Base-by-base conservation (phyloP, 1,140 invertebrate genomes). In the Pteromalus puparum region DNA sequence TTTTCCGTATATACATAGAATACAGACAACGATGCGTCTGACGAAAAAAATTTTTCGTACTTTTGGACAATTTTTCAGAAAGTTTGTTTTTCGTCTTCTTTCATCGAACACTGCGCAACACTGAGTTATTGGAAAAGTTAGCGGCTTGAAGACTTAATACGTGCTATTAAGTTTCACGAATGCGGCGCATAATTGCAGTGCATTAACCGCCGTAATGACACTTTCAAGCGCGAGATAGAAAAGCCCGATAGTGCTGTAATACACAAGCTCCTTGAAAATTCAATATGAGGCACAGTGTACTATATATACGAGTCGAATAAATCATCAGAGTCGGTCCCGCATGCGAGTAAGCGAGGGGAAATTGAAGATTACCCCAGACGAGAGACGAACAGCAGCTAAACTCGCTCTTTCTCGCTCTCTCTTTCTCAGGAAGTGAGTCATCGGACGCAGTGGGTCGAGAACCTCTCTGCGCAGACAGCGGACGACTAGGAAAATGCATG, bases 401-500 rank as follows among this genome's bases (percentile, higher is more conserved):
- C 38, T 42, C 9, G 38, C 38, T 12, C 38, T 42, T 7, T 42
- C 46, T 48, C 46, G 15, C 46, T 18, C 46, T 48, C 46, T 48
- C 15, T 13, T 48, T 15, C 46, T 13, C 46, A 13, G 53, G 53
- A 30, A 61, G 46, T 79, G 46, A 48, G 77, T 48, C 28, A 61
- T 79, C 26, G 53, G 21, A 53, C 46, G n/a, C 77, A 79, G 68
- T 70, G 68, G 68, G 68, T 70, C 68, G 68, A 70, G 28, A 30
- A 70, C 68, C 68, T 70, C 68, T 70, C 26, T 2, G 26, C 68
- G 24, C 67, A 28, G n/a, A 28, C 67, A 26, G 9, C 12, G 68
- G 10, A 13, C 65, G 75, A 28, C 21, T 74, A 48, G 67, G 83
- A 77, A 86, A 79, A 70, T 30, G 13, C 53, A n/a, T n/a, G 68